phyloP scores from a whole-genome alignment of 1,140 invertebrate genomes.

The Pinna nobilis region DNA sequence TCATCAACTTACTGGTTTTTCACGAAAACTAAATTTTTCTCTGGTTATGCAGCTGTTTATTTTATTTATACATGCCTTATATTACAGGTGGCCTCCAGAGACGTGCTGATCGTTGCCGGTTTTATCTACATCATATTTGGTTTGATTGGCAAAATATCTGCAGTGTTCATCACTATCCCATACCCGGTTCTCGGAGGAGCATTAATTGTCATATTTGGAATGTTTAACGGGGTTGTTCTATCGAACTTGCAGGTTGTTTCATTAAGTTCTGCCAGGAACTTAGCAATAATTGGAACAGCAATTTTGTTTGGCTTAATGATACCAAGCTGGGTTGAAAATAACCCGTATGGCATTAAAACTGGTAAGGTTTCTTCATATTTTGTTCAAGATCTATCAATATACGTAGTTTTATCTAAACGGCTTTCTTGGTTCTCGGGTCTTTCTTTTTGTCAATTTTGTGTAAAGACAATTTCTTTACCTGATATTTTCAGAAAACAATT shows the following conservation, averaged over 20 bases:
- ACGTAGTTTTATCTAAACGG: too few relatives aligned
- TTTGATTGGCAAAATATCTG: constrained; percentile 82
- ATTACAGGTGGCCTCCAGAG: constrained; percentile 84
- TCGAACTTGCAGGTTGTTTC: constrained; percentile 91
- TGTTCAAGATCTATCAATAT: too few relatives aligned
- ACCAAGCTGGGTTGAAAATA: constrained; percentile 80
- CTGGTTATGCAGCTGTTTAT: too few relatives aligned
- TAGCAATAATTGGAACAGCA: constrained; percentile 91
- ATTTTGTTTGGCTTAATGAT: constrained; percentile 88
- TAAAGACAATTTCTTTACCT: too few relatives aligned
- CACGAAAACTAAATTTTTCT: too few relatives aligned
- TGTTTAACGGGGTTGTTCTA: constrained; percentile 73
- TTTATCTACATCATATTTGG: constrained; percentile 86
- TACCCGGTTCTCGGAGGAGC: constrained; percentile 90
- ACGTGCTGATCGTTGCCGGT: constrained; percentile 88
- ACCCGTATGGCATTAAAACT: constrained; percentile 81
- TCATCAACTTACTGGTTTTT: too few relatives aligned
- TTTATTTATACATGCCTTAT: too few relatives aligned
- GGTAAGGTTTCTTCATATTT: too few relatives aligned
- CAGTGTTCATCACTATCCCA: constrained; percentile 90
- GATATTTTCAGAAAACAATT: too few relatives aligned
- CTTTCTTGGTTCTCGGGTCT: too few relatives aligned
- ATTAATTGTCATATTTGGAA: constrained; percentile 90
- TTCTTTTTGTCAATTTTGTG: too few relatives aligned
- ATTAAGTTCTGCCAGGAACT: constrained; percentile 86